Evolutionary conservation across 2,888 invertebrate species (phyloP).

Genomic region (Atrina japonica): DNA sequence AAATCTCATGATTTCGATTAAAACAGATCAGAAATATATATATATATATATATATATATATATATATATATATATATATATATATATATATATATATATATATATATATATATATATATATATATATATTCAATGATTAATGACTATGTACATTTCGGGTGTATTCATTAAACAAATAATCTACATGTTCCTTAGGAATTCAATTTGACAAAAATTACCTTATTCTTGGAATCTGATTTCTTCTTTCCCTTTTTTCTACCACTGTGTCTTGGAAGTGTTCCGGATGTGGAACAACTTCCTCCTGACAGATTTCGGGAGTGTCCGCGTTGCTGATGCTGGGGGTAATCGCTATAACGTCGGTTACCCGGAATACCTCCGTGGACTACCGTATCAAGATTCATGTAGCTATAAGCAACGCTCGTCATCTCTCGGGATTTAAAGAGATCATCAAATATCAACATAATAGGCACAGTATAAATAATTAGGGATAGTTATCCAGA

Average conservation of each 20-base stretch:
- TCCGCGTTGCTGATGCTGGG: neutral
- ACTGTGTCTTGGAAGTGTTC: constrained; percentile 1
- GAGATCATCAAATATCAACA: constrained; percentile 25
- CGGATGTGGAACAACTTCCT: constrained; percentile 6
- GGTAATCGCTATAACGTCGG: constrained; percentile 12
- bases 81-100: too few species aligned
- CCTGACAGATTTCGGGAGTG: constrained; percentile 4
- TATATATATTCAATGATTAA: too few species aligned
- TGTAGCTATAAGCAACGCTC: constrained; percentile 63
- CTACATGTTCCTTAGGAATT: too few species aligned
- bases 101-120: too few species aligned
- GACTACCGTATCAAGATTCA: constrained; percentile 53
- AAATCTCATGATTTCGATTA: too few species aligned
- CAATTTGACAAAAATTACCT: constrained; percentile 18
- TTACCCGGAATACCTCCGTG: constrained; percentile 27
- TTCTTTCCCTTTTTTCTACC: constrained; percentile 6
- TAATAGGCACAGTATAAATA: constrained; percentile 1
- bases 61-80: too few species aligned
- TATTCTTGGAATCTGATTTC: constrained; percentile 10
- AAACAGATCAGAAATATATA: too few species aligned
- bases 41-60: too few species aligned
- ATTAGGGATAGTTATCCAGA: too few species aligned
- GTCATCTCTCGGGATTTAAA: constrained; percentile 46
- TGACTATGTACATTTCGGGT: too few species aligned
- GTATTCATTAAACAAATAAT: too few species aligned